Percentiles rank a stretch among this genome's conserved stretches.
Conservation (phyloP, 2,797 vertebrate species). For the Melopsittacus undulatus region DNA sequence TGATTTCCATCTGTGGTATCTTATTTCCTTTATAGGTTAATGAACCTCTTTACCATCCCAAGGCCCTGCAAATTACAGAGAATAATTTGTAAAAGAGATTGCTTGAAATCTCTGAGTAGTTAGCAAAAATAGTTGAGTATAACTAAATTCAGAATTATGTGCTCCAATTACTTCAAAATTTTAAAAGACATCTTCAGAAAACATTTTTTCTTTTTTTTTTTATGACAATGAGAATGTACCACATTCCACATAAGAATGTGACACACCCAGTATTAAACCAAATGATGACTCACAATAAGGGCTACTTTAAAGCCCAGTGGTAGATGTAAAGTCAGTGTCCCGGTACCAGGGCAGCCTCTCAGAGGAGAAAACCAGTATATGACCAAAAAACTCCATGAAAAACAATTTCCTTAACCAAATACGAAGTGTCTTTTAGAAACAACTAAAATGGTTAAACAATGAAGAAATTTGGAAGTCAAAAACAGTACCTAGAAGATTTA, state of each 20-base stretch:
- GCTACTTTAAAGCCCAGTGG: not conserved
- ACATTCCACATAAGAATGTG: not conserved
- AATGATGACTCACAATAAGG: not conserved
- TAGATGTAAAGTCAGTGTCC: not conserved
- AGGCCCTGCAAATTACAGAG: not conserved
- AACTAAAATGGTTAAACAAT: not conserved
- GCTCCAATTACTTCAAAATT: not conserved
- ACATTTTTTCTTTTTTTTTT: not conserved
- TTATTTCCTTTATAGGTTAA: not conserved
- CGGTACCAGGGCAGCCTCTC: not conserved
- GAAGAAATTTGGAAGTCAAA: not conserved
- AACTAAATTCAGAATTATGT: constrained; percentile 2
- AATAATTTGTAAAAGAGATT: not conserved
- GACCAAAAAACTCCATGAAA: not conserved
- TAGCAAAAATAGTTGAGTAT: not conserved
- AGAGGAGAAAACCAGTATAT: not conserved
- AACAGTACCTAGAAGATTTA: not conserved
- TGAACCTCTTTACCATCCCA: not conserved
- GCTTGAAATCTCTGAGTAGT: not conserved
- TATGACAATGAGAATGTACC: not conserved
- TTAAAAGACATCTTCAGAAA: not conserved
- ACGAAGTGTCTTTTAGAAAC: not conserved
- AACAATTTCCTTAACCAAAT: not conserved
- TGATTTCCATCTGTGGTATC: not conserved
- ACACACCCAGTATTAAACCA: not conserved